Base-by-base conservation (phyloP, 2,888 invertebrate species). In the Venustoraphidia nigricollis region DNA sequence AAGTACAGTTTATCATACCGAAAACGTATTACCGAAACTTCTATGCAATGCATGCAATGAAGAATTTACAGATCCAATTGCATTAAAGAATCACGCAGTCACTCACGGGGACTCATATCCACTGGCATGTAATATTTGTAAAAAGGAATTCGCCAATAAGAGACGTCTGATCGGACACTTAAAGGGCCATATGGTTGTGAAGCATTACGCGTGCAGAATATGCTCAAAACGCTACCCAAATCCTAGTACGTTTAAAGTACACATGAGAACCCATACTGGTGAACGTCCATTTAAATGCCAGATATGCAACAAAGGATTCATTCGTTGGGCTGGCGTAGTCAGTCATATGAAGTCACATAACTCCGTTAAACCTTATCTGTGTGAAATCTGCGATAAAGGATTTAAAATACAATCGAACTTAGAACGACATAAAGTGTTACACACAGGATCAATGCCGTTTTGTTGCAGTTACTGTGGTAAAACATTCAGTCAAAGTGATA, bases 231-330 rank as follows among this genome's bases (percentile, higher is more conserved):
- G 63, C 11, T 66, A 66, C 54, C 64, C 65, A 4, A 65, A 64
- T 55, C 62, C 62, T 1, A 66, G 66, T 52, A 64, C 65, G n/a
- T 62, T 65, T 50, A 57, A 58, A 46, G 62, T 79, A 52, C 79
- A 79, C 68, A 76, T 73, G 73, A 69, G 78, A 60, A 76, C 76
- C 53, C 77, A 77, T 70, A 69, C 67, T 13, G 69, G 65, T 14
- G 66, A 66, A 56, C 54, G 62, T 27, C 65, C 66, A 1, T 66
- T 63, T 51, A 62, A 62, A 53, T 66, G 66, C 51, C 60, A 62
- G 44, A 54, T 63, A 38, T 66, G 66, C 51, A 56, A 57, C 50
- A 66, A 66, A 53, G 64, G 64, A 8, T 66, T 66, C 52, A 58
- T 61, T 0, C 54, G 66, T 41, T 65, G 63, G 62, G 63, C 64